Evolutionary conservation across 2,797 vertebrate genomes (phyloP).

Genomic region (Odontamblyopus rebecca): DNA sequence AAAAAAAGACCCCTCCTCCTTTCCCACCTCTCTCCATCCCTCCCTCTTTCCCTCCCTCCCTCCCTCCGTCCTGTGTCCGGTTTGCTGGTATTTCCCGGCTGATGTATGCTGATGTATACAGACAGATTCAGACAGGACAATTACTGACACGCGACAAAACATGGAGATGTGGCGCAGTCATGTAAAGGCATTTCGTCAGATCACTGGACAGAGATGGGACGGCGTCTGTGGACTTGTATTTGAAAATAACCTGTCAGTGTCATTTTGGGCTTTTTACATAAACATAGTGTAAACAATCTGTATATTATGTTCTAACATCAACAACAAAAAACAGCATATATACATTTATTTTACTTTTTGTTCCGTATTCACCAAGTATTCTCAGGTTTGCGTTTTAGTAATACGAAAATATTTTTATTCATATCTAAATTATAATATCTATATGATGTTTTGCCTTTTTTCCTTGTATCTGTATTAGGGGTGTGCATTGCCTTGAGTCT

Average conservation of each 20-base stretch:
- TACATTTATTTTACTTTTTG: no score
- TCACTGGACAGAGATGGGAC: background rate
- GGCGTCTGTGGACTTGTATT: background rate
- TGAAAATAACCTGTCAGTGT: conserved; percentile 6
- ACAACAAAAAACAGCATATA: no score
- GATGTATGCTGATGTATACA: conserved; percentile 28
- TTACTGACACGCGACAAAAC: conserved; percentile 19
- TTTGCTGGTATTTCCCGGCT: conserved; percentile 17
- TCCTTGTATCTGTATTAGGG: no score
- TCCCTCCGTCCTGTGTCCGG: conserved; percentile 5
- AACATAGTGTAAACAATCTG: no score
- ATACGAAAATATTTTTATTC: no score
- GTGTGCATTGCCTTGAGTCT: no score
- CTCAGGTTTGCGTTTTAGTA: no score
- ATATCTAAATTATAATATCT: no score
- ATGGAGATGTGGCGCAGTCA: conserved; percentile 46
- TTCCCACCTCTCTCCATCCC: background rate
- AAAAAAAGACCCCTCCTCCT: background rate
- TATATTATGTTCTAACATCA: no score
- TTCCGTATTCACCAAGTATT: no score
- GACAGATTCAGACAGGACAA: conserved; percentile 27
- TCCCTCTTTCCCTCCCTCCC: background rate
- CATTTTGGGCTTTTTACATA: background rate
- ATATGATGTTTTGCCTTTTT: no score
- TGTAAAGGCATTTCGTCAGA: conserved; percentile 68